Base-by-base conservation (phyloP, 1,140 invertebrate genomes). In the Caenorhabditis brenneri region DNA sequence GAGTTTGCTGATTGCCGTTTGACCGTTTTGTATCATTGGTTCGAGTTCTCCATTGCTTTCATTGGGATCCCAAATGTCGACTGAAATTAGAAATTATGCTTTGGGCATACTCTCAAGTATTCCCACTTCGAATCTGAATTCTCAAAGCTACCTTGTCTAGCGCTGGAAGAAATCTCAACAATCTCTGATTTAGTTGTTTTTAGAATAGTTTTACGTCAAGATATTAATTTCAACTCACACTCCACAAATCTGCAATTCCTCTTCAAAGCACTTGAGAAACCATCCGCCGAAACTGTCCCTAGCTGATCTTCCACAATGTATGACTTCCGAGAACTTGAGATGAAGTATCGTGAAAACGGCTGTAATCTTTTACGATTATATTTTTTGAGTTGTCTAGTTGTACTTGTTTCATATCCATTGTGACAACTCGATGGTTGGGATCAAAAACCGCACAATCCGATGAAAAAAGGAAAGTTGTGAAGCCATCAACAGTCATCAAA, bases 281-380 rank as follows among this genome's bases (percentile, higher is more conserved):
- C 93, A 88, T 93, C 93, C 53, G 93, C 90, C 85, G 92, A 93
- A 85, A 92, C 92, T 29, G 92, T 91, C 12, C 93, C 93, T 24
- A 93, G 88, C 88, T 93, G 93, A 87, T 93, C 93, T 42, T 92
- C 93, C 3, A 92, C 90, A 46, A 94, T 88, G 88, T 93, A 93
- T 92, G 93, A 94, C 88, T 94, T 94, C 88, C 94, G 93, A 22
- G 94, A 94, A 12, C 93, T 93, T 10, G 93, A 92, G 53, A 94
- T 93, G 88, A 92, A 94, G 88, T 94, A 94, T 88, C 94, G 92
- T 53, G 91, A 89, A 31, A 94, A 88, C 5, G 94, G 94, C 79
- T 92, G 74, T 10, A 82, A 65, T 19, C 27, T 65, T 9, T n/a
- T 33, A 29, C n/a, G 24, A 12, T 27, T 29, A 29, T 29, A 15